A percentile compares a stretch with the other conserved stretches of the same genome.
Conservation (phyloP, 2,113 vertebrate species). For the Mormyrus lacerda region DNA sequence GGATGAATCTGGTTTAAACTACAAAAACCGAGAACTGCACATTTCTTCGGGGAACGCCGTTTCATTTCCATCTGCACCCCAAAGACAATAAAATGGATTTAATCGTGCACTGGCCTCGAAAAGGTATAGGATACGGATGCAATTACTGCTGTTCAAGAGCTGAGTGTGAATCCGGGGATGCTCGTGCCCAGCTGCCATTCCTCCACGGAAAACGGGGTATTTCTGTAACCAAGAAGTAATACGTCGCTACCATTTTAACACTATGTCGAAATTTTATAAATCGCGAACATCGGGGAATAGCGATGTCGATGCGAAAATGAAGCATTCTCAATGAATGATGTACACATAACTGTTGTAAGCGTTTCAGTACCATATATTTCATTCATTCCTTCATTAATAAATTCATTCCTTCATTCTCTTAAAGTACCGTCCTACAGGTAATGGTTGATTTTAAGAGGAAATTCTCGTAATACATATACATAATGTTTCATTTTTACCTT, state of each 20-base stretch:
- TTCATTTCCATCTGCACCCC: neutral
- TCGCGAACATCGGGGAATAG: neutral
- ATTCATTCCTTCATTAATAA: conserved; percentile 2
- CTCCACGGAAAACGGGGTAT: neutral
- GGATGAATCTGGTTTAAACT: neutral
- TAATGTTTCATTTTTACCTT: neutral
- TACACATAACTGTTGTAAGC: neutral
- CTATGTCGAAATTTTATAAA: neutral
- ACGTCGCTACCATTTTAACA: neutral
- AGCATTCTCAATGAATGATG: neutral
- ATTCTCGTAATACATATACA: neutral
- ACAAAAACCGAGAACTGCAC: neutral
- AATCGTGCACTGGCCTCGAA: neutral
- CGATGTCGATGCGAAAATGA: neutral
- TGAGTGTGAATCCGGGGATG: neutral
- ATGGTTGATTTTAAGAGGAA: neutral
- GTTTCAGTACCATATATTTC: neutral
- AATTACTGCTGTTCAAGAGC: neutral
- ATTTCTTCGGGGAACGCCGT: neutral
- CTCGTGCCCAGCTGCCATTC: neutral
- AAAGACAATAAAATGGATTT: conserved; percentile 1
- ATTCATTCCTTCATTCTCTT: neutral
- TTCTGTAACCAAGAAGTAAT: neutral
- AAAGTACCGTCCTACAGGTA: neutral
- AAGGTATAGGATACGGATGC: neutral